These are phyloP conservation scores for Drosophila sulfurigaster DNA, from an alignment of 1,140 invertebrate species.

Conservation along the genomic window DNA sequence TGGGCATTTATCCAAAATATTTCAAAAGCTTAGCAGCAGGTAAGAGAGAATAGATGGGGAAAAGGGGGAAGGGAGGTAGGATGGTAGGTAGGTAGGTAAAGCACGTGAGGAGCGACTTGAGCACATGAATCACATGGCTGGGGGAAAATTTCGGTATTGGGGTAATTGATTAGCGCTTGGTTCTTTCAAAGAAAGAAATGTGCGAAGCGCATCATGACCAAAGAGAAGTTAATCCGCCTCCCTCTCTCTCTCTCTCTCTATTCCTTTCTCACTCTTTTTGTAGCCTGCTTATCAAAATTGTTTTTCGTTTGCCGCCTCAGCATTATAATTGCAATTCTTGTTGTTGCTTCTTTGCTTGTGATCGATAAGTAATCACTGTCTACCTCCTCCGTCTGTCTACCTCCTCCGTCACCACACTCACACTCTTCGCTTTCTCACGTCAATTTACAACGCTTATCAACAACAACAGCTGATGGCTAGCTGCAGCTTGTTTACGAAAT, in stretches of 20 bases:
- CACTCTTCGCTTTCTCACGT: background rate
- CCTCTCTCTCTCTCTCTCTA: background rate
- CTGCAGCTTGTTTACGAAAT: conserved; percentile 1
- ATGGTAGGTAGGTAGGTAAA: background rate
- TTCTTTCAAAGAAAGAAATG: conserved; percentile 10
- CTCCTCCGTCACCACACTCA: background rate
- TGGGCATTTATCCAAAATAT: conserved; percentile 11
- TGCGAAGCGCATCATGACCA: conserved; percentile 1
- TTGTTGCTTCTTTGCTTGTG: conserved; percentile 3
- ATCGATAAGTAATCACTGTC: conserved; percentile 20
- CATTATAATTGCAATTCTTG: conserved; percentile 8
- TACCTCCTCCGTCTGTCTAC: background rate
- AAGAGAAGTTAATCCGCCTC: background rate
- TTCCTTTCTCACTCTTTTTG: background rate
- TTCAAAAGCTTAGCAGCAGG: too few species aligned
- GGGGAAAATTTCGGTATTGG: conserved; percentile 20
- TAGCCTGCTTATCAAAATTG: background rate
- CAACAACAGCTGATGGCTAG: conserved; percentile 1
- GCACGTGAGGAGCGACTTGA: conserved; percentile 50
- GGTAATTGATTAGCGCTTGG: conserved; percentile 20
- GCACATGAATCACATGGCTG: conserved; percentile 32
- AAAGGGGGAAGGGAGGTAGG: background rate
- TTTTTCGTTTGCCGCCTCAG: conserved; percentile 8
- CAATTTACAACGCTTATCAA: background rate
- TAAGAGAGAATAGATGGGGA: too few species aligned